Conservation (phyloP, 2,888 invertebrate genomes). For the Sinodicranocentrus sp. region DNA sequence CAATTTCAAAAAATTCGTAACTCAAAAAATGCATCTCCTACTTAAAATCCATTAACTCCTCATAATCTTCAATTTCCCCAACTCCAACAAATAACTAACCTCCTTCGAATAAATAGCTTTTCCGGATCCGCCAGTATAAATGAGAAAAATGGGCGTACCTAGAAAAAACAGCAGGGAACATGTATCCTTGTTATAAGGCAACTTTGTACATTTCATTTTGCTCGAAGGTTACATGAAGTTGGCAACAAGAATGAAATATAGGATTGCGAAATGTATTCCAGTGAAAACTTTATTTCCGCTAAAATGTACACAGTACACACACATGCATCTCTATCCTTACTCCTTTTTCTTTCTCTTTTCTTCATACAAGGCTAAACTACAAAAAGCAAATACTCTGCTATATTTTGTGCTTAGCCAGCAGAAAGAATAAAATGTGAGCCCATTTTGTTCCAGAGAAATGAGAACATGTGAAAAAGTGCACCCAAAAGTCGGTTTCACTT, state of each 20-base stretch:
- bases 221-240: background rate
- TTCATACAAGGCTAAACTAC: too few relatives aligned
- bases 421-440: slow-evolving; percentile 25
- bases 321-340: background rate
- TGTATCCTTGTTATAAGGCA: background rate
- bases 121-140: background rate
- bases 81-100: too few relatives aligned
- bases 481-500: slow-evolving; percentile 14
- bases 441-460: slow-evolving; percentile 65
- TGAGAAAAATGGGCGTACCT: background rate
- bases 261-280: too few relatives aligned
- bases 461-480: slow-evolving; percentile 44
- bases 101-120: too few relatives aligned
- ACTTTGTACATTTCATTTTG: background rate
- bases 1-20: too few relatives aligned
- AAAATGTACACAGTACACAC: too few relatives aligned
- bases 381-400: slow-evolving; percentile 9
- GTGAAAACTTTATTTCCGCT: too few relatives aligned
- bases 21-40: too few relatives aligned
- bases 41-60: too few relatives aligned
- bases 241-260: too few relatives aligned
- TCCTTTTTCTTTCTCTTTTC: background rate
- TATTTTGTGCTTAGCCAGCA: slow-evolving; percentile 10
- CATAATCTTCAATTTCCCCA: too few relatives aligned
- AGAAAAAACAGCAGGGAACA: background rate